Conservation (phyloP, 2,888 invertebrate species). For the Stenodema calcarata region DNA sequence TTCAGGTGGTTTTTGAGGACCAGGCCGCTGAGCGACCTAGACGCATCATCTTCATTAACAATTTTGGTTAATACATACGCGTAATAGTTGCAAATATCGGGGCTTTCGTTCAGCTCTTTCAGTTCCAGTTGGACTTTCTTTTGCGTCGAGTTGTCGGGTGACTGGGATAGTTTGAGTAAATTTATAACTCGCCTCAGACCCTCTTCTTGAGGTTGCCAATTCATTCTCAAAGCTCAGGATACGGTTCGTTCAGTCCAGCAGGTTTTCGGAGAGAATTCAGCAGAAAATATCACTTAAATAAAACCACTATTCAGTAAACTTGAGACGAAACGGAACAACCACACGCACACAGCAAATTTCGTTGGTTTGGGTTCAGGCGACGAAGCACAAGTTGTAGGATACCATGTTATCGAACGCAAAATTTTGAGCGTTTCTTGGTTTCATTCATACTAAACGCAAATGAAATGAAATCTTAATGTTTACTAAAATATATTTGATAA, state of each 20-base stretch:
- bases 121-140: slow-evolving; percentile 97
- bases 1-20: slow-evolving; percentile 98
- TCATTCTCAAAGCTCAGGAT: slow-evolving; percentile 8
- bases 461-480: not conserved
- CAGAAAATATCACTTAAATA: not conserved
- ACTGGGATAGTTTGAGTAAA: slow-evolving; percentile 96
- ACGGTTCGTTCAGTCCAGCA: not conserved
- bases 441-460: not conserved
- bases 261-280: not conserved
- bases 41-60: slow-evolving; percentile 93
- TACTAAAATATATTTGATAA: too few species aligned
- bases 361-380: not conserved
- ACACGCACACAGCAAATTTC: not conserved
- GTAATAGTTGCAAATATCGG: slow-evolving; percentile 98
- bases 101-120: slow-evolving; percentile 96
- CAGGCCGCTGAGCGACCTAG: slow-evolving; percentile 93
- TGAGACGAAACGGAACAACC: not conserved
- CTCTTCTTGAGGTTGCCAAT: slow-evolving; percentile 95
- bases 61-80: slow-evolving; percentile 97
- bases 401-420: not conserved
- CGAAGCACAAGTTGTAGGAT: not conserved
- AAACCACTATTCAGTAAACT: not conserved
- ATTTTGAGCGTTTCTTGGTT: not conserved
- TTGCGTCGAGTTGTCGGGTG: slow-evolving; percentile 95
- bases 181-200: slow-evolving; percentile 96